Evolutionary conservation across 2,113 vertebrate species (phyloP).

Genomic region (Cricetomys ansorgei): DNA sequence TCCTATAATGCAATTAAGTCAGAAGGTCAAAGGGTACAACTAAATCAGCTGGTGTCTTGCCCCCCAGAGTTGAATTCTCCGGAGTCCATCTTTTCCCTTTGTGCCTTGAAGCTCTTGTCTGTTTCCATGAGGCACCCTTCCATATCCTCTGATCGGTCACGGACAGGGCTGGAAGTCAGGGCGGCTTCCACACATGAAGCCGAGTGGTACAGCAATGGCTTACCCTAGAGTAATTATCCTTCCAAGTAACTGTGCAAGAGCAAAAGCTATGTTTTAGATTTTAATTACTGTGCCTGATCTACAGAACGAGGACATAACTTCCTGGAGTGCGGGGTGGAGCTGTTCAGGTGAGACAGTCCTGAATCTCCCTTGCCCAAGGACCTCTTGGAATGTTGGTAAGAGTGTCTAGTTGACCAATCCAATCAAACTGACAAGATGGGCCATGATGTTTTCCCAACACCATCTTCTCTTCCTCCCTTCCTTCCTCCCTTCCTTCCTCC

Average conservation of each 20-base stretch:
- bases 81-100: neutral
- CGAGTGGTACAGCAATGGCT: neutral
- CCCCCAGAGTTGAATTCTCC: neutral
- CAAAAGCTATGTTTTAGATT: too few species aligned
- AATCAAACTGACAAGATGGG: neutral
- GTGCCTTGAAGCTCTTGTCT: neutral
- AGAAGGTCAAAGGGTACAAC: neutral
- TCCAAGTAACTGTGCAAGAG: neutral
- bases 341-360: too few species aligned
- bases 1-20: neutral
- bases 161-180: neutral
- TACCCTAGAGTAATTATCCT: neutral
- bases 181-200: too few species aligned
- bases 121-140: neutral
- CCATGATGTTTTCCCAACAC: neutral
- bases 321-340: too few species aligned
- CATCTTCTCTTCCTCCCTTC: neutral
- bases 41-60: neutral
- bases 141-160: accelerated
- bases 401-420: too few species aligned
- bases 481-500: too few species aligned
- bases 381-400: too few species aligned
- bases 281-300: too few species aligned
- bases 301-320: too few species aligned
- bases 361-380: too few species aligned